Base-by-base conservation (phyloP, 1,140 invertebrate species). In the Sycophila sp. region DNA sequence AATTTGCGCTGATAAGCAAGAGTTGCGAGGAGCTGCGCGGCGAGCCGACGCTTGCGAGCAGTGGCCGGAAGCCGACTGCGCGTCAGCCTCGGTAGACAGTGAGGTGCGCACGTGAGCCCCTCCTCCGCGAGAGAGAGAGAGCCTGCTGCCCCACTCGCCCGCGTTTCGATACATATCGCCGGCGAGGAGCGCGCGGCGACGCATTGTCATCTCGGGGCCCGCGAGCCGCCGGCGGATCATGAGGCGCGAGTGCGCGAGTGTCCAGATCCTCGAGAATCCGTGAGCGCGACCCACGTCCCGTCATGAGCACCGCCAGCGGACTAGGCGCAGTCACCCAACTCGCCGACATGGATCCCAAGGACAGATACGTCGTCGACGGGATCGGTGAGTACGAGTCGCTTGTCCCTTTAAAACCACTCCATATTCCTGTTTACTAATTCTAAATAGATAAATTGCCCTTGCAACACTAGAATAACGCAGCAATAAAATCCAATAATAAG, bases 321-420 rank as follows among this genome's bases (percentile, higher is more conserved):
- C 76, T 78, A 24, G 80, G 76, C 75, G 13, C 22, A 7, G 79
- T 80, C 51, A 83, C 81, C 45, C 78, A 84, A 71, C 71, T 82
- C 47, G 72, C 76, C 7, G 77, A 79, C 65, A 84, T 85, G 83
- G 81, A 82, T 70, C 76, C 81, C 6, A 85, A 82, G 73, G 79
- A 85, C 76, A 80, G 75, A 40, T 86, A 86, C 71, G 75, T 83
- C 58, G 76, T 85, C 40, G 80, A 83, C 22, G 78, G 73, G 11
- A 73, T 76, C 34, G 78, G 81, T 81, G 73, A 84, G 68, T 70
- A n/a, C n/a, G n/a, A n/a, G n/a, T n/a, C n/a, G n/a, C n/a, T n/a
- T n/a, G n/a, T n/a, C n/a, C n/a, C n/a, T n/a, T n/a, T n/a, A n/a
- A n/a, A n/a, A n/a, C n/a, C n/a, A n/a, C n/a, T n/a, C n/a, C n/a